These are phyloP conservation scores for Apostichopus parvimensis DNA, from an alignment of 35 echinoderm and acorn worm genomes.

Conservation along the genomic window DNA sequence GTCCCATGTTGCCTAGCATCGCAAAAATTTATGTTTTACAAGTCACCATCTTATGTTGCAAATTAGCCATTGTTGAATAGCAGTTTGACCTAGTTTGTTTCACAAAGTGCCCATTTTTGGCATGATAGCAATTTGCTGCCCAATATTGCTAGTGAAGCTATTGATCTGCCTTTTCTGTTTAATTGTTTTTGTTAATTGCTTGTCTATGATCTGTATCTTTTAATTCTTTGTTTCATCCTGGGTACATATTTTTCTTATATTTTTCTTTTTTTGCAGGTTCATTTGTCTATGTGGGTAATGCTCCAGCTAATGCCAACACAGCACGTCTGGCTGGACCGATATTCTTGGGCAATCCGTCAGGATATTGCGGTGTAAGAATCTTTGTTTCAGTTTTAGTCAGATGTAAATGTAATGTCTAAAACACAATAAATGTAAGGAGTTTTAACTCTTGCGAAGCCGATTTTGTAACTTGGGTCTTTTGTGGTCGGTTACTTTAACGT, in stretches of 20 bases:
- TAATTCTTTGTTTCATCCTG: neutral
- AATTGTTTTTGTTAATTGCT: no score
- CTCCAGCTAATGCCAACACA: slow-evolving; percentile 6
- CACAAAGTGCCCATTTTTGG: neutral
- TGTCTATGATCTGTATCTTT: neutral
- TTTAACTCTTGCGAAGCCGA: no score
- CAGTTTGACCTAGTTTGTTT: no score
- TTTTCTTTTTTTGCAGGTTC: neutral
- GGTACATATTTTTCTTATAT: neutral
- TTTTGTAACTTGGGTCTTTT: no score
- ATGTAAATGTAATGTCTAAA: no score
- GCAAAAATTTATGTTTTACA: no score
- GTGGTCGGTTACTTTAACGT: no score
- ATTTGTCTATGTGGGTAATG: slow-evolving; percentile 45
- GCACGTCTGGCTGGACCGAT: slow-evolving; percentile 8
- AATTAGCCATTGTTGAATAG: no score
- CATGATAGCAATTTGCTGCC: neutral
- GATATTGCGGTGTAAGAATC: slow-evolving; percentile 4
- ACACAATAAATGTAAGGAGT: no score
- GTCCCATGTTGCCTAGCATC: no score
- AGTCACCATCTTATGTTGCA: no score
- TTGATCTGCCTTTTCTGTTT: neutral
- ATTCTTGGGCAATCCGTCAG: neutral
- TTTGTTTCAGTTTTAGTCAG: no score
- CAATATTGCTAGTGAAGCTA: neutral